These are phyloP conservation scores for Emydoidea blandingii DNA, from an alignment of 2,797 vertebrate genomes.

Conservation along the genomic window DNA sequence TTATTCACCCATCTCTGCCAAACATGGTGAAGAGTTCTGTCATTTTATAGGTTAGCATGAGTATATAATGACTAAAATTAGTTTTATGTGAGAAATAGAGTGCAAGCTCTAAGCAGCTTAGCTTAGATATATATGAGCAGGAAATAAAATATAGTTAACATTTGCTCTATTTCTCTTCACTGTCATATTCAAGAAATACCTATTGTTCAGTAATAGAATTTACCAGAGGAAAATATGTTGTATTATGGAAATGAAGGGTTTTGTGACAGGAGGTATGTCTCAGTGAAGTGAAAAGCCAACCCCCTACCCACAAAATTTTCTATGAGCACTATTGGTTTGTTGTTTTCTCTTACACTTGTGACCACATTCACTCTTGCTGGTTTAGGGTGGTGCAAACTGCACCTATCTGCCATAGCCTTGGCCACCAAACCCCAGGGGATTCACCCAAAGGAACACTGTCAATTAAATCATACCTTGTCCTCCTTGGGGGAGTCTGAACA, in stretches of 20 bases:
- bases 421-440: not conserved
- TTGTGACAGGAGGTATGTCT: constrained; percentile 57
- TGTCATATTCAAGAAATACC: constrained; percentile 23
- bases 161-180: constrained; percentile 49
- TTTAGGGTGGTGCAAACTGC: not conserved
- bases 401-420: not conserved
- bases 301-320: not conserved
- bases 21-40: not conserved
- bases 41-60: not conserved
- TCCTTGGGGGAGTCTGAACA: not conserved
- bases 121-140: constrained; percentile 14
- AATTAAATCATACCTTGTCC: not conserved
- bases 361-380: not conserved
- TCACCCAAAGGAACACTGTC: not conserved
- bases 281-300: constrained; percentile 41
- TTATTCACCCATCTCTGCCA: not conserved
- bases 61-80: not conserved
- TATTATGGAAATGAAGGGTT: constrained; percentile 42
- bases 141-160: constrained; percentile 31
- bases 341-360: not conserved
- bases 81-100: not conserved
- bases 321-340: not conserved
- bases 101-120: not conserved
- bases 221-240: constrained; percentile 57
- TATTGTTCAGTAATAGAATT: constrained; percentile 71